Percentiles rank a stretch among this genome's conserved stretches.
phyloP scores from a whole-genome alignment of 2,888 invertebrate species.

The Parasteatoda lunata region DNA sequence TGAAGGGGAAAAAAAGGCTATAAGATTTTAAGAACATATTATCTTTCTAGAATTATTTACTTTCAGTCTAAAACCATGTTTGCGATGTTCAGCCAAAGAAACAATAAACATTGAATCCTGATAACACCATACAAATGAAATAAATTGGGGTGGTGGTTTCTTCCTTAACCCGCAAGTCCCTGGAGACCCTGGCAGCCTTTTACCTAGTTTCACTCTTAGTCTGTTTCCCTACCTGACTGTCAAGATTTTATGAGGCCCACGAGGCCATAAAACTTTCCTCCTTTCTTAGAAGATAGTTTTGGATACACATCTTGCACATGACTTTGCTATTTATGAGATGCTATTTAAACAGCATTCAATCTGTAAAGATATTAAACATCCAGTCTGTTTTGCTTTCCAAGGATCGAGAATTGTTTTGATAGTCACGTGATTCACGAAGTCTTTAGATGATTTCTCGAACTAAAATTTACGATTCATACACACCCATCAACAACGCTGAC shows the following conservation, averaged over 20 bases:
- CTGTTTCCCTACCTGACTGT: conserved; percentile 54
- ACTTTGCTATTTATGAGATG: conserved; percentile 36
- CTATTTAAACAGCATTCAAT: conserved; percentile 46
- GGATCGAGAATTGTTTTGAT: no score
- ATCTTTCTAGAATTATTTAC: not conserved
- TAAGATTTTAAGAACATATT: no score
- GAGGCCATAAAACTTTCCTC: conserved; percentile 60
- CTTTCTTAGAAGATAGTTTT: conserved; percentile 48
- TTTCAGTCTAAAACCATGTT: not conserved
- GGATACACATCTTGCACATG: conserved; percentile 29
- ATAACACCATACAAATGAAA: conserved; percentile 42
- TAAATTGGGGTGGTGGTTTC: conserved; percentile 47
- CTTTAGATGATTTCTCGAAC: no score
- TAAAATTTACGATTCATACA: no score
- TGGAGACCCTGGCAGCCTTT: conserved; percentile 27
- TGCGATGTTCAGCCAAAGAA: not conserved
- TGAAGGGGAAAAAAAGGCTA: no score
- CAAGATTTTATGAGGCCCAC: conserved; percentile 54
- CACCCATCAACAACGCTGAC: no score
- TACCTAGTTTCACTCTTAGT: conserved; percentile 29
- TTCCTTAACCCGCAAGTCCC: conserved; percentile 35
- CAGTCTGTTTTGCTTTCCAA: conserved; percentile 21
- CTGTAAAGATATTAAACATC: conserved; percentile 48
- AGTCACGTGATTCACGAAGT: no score
- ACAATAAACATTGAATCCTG: conserved; percentile 34